Base-by-base conservation (phyloP, 2,888 invertebrate species). In the Euclidia mi region DNA sequence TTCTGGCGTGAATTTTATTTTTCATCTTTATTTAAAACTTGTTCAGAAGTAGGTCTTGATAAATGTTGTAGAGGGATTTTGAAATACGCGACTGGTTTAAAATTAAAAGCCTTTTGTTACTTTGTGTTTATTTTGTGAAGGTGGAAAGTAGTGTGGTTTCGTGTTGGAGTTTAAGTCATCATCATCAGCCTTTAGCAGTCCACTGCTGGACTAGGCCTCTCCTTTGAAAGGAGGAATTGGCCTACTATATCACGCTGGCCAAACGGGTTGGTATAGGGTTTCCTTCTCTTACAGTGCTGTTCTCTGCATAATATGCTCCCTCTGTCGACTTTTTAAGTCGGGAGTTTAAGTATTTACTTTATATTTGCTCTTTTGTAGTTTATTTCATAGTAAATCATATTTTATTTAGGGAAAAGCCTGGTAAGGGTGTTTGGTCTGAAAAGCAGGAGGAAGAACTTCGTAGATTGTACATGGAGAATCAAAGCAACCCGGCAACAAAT, bases 371-470 rank as follows among this genome's bases (percentile, higher is more conserved):
- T n/a, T n/a, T n/a, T n/a, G n/a, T n/a, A n/a, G n/a, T n/a, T n/a
- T n/a, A n/a, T n/a, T n/a, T n/a, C n/a, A n/a, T n/a, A n/a, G 10
- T 14, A 31, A 20, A 25, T 25, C 11, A 1, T 29, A 11, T 49
- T 46, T 18, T 37, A 49, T 40, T 10, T 73, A 94, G 94, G 65
- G 92, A 92, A 71, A 90, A 88, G 65, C 79, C 78, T 4, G 91
- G 88, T 20, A 95, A 95, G 81, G 95, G 95, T 56, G 87, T 91
- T 18, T 99, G 99, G 99, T 96, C 96, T 12, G 98, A 98, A 81
- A 97, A 97, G 76, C 97, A 99, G 85, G 98, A 99, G 88, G 96
- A 97, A 64, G 98, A 99, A 92, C 90, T 99, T 35, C 95, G 96
- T 43, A 95, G 96, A 60, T 95, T 99, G 48, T 98, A 97, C 87